A percentile compares a stretch with the other conserved stretches of the same genome.
These are phyloP conservation scores for Macrotrachela quadricornifera DNA, from an alignment of 1,140 invertebrate genomes.

Conservation along the genomic window DNA sequence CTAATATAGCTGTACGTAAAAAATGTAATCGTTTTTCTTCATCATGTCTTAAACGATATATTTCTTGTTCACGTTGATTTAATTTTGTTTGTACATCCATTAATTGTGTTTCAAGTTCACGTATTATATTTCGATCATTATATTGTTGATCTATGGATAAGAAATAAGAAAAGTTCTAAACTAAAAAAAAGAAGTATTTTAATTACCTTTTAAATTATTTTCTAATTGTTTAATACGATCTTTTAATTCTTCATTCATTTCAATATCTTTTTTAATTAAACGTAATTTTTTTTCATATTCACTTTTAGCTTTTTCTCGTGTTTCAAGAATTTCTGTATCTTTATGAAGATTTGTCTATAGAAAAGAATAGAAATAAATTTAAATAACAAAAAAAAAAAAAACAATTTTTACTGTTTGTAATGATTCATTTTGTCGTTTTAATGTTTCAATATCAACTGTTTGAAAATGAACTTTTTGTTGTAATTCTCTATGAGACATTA, in stretches of 20 bases:
- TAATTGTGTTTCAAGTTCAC: too few species aligned
- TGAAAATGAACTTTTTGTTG: slow-evolving; percentile 4
- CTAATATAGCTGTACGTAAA: too few species aligned
- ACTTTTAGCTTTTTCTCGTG: neutral
- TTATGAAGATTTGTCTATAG: neutral
- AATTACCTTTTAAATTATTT: neutral
- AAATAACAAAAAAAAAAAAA: neutral
- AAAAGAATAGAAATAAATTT: neutral
- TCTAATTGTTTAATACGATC: neutral
- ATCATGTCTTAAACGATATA: too few species aligned
- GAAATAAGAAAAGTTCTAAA: too few species aligned
- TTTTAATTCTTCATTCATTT: neutral
- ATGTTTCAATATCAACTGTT: slow-evolving; percentile 1
- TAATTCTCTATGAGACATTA: neutral
- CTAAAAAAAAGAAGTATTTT: neutral
- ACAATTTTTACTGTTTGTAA: neutral
- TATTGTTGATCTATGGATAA: too few species aligned
- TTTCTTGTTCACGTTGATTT: too few species aligned
- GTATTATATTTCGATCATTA: too few species aligned
- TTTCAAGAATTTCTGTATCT: slow-evolving; percentile 1
- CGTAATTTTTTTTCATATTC: slow-evolving; percentile 2
- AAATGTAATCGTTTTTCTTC: too few species aligned
- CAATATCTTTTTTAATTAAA: slow-evolving; percentile 6
- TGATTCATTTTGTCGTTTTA: slow-evolving; percentile 6
- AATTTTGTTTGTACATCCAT: too few species aligned